phyloP scores from a whole-genome alignment of 2,797 vertebrate species.

The Artibeus lituratus region DNA sequence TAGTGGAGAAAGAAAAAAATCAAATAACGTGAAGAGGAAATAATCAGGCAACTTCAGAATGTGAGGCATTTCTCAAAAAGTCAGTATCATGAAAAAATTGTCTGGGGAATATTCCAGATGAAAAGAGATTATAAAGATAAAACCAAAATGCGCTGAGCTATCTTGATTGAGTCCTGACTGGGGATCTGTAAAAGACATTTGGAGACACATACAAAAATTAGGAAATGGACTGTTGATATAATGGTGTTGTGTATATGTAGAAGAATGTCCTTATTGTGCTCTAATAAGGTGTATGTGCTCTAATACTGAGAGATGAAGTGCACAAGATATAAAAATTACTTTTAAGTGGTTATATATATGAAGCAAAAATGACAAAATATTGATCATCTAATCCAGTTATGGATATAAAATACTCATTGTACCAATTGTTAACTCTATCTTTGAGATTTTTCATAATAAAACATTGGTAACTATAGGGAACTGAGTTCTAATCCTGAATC shows the following conservation, averaged over 20 bases:
- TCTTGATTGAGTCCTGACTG: background rate
- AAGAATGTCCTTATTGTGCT: background rate
- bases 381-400: background rate
- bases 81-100: background rate
- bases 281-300: background rate
- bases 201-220: background rate
- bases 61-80: background rate
- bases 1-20: background rate
- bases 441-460: background rate
- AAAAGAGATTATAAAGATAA: background rate
- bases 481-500: background rate
- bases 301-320: background rate
- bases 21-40: background rate
- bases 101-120: background rate
- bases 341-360: background rate
- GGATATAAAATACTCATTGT: background rate
- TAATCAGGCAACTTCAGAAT: background rate
- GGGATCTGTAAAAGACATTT: background rate
- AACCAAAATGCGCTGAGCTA: background rate
- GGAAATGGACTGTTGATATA: background rate
- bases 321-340: background rate
- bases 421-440: background rate
- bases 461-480: background rate
- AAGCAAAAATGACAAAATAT: background rate
- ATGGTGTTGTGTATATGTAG: background rate